phyloP scores from a whole-genome alignment of 2,888 invertebrate species.

The Acanthosepion esculentum region DNA sequence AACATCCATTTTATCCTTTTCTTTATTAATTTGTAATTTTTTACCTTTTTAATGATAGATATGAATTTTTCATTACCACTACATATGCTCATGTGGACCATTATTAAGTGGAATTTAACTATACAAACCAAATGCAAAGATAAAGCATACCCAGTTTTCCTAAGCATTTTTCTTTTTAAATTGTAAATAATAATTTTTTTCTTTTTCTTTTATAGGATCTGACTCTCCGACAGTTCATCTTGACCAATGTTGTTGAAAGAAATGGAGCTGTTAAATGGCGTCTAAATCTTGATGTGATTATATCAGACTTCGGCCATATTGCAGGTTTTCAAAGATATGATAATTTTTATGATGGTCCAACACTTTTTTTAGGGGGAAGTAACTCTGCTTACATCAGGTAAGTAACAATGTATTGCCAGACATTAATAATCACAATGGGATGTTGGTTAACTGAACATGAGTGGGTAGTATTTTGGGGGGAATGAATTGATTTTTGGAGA shows the following conservation, averaged over 20 bases:
- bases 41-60: too few relatives aligned
- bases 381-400: constrained; percentile 85
- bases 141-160: too few relatives aligned
- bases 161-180: not conserved
- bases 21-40: too few relatives aligned
- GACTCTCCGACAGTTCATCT: constrained; percentile 83
- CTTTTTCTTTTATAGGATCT: constrained; percentile 76
- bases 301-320: constrained; percentile 81
- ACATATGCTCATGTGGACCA: too few relatives aligned
- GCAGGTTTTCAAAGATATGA: constrained; percentile 80
- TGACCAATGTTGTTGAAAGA: constrained; percentile 88
- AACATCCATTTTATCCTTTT: too few relatives aligned
- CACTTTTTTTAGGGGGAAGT: constrained; percentile 88
- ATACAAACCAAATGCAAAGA: not conserved
- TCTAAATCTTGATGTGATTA: constrained; percentile 85
- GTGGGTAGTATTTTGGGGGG: too few relatives aligned
- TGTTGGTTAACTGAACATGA: too few relatives aligned
- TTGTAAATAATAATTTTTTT: constrained; percentile 15
- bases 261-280: constrained; percentile 82
- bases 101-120: not conserved
- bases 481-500: too few relatives aligned
- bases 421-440: too few relatives aligned
- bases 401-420: not conserved
- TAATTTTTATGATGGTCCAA: constrained; percentile 80
- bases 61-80: too few relatives aligned